A percentile compares a stretch with the other conserved stretches of the same genome.
Conservation (phyloP, 1,140 invertebrate species). For the Pentalonia nigronervosa region DNA sequence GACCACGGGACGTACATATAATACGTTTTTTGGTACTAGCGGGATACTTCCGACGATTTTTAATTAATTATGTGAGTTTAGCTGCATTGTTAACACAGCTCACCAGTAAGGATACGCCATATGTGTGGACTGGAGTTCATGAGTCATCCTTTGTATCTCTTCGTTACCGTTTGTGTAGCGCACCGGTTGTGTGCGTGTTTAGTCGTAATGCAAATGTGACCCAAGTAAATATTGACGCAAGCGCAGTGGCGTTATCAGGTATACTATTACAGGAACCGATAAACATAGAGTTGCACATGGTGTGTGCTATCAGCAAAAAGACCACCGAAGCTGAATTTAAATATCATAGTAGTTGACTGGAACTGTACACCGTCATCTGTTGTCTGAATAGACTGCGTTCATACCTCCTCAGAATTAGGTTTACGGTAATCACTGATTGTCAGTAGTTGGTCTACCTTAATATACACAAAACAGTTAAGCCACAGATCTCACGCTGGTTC, state of each 20-base stretch:
- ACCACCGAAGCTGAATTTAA: not conserved
- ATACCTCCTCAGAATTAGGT: not conserved
- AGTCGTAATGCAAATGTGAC: constrained; percentile 14
- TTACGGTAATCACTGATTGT: not conserved
- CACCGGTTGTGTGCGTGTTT: not conserved
- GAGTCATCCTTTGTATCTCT: constrained; percentile 40
- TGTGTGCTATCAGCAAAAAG: constrained; percentile 22
- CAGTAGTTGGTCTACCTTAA: not conserved
- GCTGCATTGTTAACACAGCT: not conserved
- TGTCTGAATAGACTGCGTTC: not conserved
- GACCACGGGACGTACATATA: not conserved
- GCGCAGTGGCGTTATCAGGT: not conserved
- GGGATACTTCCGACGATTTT: not conserved
- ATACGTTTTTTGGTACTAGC: not conserved
- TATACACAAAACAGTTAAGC: not conserved
- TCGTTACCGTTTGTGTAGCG: not conserved
- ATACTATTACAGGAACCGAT: not conserved
- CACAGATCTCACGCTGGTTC: not conserved
- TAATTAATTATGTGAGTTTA: not conserved
- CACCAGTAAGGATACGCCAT: not conserved
- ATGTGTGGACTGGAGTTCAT: not conserved
- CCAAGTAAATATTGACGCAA: constrained; percentile 32
- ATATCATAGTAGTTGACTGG: not conserved
- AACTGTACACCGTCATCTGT: not conserved
- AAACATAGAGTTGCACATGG: not conserved